phyloP scores from a whole-genome alignment of 2,797 vertebrate genomes.

The Syngnathus acus region DNA sequence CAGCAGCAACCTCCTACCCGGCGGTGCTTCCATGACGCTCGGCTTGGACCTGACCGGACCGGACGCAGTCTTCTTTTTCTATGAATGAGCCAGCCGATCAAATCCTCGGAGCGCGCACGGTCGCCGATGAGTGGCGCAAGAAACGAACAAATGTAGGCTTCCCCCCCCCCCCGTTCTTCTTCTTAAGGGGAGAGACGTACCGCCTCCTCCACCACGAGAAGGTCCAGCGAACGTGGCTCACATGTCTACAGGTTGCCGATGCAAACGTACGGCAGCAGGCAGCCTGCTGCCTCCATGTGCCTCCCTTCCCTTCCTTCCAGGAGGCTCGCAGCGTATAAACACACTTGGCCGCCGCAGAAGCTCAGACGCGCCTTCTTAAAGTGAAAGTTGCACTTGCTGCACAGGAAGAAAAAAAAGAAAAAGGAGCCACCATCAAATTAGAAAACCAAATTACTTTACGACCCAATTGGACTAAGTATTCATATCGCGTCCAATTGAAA shows the following conservation, averaged over 20 bases:
- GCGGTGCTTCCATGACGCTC: slow-evolving; percentile 71
- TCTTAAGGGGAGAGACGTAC: too few relatives aligned
- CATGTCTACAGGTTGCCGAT: slow-evolving; percentile 1
- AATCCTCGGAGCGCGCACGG: not conserved
- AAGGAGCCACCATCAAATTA: not conserved
- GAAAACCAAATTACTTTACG: not conserved
- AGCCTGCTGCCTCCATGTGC: slow-evolving; percentile 61
- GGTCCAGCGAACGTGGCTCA: not conserved
- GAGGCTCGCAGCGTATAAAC: slow-evolving; percentile 50
- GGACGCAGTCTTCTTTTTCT: not conserved
- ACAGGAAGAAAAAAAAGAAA: slow-evolving; percentile 2
- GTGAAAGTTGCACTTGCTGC: slow-evolving; percentile 58
- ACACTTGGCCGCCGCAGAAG: slow-evolving; percentile 36
- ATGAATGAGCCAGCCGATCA: not conserved
- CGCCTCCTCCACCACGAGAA: not conserved
- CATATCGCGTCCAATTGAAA: too few relatives aligned
- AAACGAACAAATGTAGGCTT: not conserved
- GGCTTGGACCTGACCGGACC: slow-evolving; percentile 11
- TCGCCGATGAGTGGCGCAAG: not conserved
- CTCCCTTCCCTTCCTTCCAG: slow-evolving; percentile 32
- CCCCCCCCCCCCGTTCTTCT: too few relatives aligned
- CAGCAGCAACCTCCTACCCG: slow-evolving; percentile 47
- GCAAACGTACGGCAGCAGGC: not conserved
- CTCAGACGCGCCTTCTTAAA: slow-evolving; percentile 76
- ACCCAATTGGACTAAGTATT: not conserved